phyloP scores from a whole-genome alignment of 2,888 invertebrate species.

The Apoda limacodes region DNA sequence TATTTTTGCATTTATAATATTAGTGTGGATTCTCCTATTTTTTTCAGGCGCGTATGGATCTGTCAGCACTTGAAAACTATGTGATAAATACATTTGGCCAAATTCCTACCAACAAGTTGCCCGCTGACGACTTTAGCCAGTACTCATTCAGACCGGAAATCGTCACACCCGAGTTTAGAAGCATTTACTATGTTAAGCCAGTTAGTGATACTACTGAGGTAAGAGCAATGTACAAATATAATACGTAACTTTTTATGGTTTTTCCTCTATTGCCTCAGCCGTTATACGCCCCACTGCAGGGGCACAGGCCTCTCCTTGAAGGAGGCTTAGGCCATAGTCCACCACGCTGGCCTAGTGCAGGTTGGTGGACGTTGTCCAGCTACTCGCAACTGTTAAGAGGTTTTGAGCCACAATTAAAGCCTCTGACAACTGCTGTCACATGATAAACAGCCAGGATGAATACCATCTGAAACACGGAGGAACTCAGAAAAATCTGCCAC shows the following conservation, averaged over 20 bases:
- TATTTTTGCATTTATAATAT: background rate
- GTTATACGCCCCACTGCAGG: too few relatives aligned
- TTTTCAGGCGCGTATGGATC: conserved; percentile 65
- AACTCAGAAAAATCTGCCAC: too few relatives aligned
- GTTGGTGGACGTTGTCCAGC: background rate
- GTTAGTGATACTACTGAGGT: conserved; percentile 79
- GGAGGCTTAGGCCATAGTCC: too few relatives aligned
- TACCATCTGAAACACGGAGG: too few relatives aligned
- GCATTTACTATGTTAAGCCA: conserved; percentile 81
- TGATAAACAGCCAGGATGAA: too few relatives aligned
- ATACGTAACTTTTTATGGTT: background rate
- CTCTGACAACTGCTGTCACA: too few relatives aligned
- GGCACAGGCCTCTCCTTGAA: too few relatives aligned
- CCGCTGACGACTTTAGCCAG: conserved; percentile 70
- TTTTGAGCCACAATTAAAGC: too few relatives aligned
- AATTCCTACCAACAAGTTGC: conserved; percentile 75
- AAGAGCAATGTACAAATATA: conserved; percentile 19
- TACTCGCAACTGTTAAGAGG: too few relatives aligned
- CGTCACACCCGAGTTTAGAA: conserved; percentile 73
- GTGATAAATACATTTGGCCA: conserved; percentile 75
- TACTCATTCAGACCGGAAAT: conserved; percentile 51
- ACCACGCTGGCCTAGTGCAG: too few relatives aligned
- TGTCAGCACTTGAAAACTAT: conserved; percentile 74
- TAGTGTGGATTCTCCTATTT: too few relatives aligned
- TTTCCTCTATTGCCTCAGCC: background rate